phyloP scores from a whole-genome alignment of 2,888 invertebrate genomes.

The Diarsia brunnea region DNA sequence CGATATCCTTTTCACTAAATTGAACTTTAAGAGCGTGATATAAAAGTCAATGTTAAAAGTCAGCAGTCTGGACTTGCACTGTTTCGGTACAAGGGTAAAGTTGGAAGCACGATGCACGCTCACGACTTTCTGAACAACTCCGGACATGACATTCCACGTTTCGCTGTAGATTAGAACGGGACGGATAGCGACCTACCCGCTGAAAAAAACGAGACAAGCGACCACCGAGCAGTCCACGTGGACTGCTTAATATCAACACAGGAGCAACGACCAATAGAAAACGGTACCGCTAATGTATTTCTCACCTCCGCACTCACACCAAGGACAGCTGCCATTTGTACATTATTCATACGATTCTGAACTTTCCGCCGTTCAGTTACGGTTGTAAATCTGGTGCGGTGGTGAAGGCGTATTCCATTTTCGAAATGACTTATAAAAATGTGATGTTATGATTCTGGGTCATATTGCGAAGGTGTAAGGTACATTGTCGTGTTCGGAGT shows the following conservation, averaged over 20 bases:
- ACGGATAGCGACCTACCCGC: conserved; percentile 86
- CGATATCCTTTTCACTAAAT: conserved; percentile 60
- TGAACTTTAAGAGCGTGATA: conserved; percentile 68
- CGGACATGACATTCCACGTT: conserved; percentile 91
- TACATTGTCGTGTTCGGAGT: conserved; percentile 78
- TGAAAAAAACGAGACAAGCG: conserved; percentile 90
- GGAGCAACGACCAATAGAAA: conserved; percentile 91
- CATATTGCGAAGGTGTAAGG: conserved; percentile 77
- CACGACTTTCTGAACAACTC: conserved; percentile 91
- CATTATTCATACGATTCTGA: conserved; percentile 82
- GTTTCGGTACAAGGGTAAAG: conserved; percentile 77
- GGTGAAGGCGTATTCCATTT: conserved; percentile 78
- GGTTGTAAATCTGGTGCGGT: conserved; percentile 80
- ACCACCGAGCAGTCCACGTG: conserved; percentile 89
- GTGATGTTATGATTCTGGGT: conserved; percentile 76
- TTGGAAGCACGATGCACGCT: conserved; percentile 91
- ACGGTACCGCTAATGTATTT: conserved; percentile 91
- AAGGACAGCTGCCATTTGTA: conserved; percentile 84
- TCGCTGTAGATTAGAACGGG: conserved; percentile 90
- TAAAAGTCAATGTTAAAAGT: conserved; percentile 70
- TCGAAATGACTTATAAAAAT: conserved; percentile 84
- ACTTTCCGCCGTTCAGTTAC: conserved; percentile 77
- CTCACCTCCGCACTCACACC: conserved; percentile 91
- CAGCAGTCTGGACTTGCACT: conserved; percentile 73
- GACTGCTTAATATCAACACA: conserved; percentile 91